phyloP scores from a whole-genome alignment of 2,113 vertebrate species.

The Urocolius indicus region DNA sequence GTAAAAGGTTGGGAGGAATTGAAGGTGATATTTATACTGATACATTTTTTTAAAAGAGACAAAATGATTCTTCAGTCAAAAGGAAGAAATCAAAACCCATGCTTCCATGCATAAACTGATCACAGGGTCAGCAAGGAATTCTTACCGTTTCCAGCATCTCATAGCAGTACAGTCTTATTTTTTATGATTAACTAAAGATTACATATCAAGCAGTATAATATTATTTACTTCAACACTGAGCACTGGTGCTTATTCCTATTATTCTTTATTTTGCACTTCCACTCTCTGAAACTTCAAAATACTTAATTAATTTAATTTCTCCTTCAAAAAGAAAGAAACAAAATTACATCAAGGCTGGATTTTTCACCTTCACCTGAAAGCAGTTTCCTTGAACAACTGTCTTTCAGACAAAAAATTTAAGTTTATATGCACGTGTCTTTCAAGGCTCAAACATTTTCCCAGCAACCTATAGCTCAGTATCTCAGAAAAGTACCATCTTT shows the following conservation, averaged over 20 bases:
- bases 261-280: background rate
- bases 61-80: constrained; percentile 6
- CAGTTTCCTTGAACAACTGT: background rate
- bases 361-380: background rate
- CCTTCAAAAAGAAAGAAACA: background rate
- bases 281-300: background rate
- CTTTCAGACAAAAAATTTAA: background rate
- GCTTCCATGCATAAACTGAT: background rate
- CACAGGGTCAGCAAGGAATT: background rate
- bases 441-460: background rate
- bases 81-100: constrained; percentile 17
- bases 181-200: constrained; percentile 19
- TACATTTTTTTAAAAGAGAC: background rate
- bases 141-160: background rate
- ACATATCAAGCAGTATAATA: background rate
- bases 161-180: background rate
- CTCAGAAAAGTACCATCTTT: background rate
- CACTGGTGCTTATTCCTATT: background rate
- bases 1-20: background rate
- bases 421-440: background rate
- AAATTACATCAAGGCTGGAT: background rate
- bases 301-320: background rate
- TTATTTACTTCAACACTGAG: background rate
- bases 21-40: background rate
- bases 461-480: background rate